Percentiles rank a stretch among this genome's conserved stretches.
phyloP scores from a whole-genome alignment of 2,113 vertebrate species.

The Nettapus auritus region DNA sequence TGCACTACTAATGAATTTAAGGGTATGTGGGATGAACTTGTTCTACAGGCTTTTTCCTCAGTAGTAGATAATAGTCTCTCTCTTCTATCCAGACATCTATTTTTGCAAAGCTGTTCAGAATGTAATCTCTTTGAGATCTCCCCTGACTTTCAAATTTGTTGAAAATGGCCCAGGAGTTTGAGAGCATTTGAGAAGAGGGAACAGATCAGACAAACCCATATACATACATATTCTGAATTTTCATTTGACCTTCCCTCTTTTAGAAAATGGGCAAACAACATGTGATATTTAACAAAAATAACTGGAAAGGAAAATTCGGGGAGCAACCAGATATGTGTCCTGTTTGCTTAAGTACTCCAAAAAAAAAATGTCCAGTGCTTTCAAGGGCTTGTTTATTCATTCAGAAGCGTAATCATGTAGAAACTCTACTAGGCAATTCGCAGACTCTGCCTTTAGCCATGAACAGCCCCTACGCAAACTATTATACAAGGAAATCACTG shows the following conservation, averaged over 20 bases:
- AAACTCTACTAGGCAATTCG: neutral
- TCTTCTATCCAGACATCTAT: neutral
- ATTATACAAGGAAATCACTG: neutral
- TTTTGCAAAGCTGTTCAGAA: conserved; percentile 2
- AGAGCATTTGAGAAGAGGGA: neutral
- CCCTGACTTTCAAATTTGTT: neutral
- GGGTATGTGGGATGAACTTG: neutral
- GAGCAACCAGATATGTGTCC: neutral
- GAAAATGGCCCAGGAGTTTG: neutral
- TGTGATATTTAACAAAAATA: neutral
- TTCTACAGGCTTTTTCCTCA: neutral
- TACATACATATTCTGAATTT: neutral
- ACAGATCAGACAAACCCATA: neutral
- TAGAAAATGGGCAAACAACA: neutral
- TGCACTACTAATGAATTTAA: neutral
- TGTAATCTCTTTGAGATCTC: neutral
- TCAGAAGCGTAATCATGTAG: neutral
- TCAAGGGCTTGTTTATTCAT: neutral
- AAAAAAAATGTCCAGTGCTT: neutral
- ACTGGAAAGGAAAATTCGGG: neutral
- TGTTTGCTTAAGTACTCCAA: neutral
- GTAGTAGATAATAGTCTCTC: neutral
- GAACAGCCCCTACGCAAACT: neutral
- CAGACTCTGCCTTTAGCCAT: neutral
- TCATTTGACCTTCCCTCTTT: neutral